These are phyloP conservation scores for Rousettus madagascariensis DNA, from an alignment of 2,797 vertebrate species.

Conservation along the genomic window DNA sequence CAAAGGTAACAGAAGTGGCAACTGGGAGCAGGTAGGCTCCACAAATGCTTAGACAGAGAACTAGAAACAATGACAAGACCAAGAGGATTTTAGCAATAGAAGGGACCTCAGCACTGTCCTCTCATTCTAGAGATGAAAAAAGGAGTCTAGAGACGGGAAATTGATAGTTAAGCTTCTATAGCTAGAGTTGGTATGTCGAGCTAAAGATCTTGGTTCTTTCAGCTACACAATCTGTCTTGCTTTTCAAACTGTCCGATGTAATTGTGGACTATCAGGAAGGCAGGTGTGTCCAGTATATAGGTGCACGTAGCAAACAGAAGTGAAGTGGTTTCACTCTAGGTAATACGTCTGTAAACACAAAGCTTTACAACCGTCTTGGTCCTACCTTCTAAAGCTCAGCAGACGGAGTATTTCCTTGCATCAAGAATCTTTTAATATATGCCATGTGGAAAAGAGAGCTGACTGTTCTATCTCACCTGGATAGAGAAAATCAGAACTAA, in stretches of 20 bases:
- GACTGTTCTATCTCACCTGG: neutral
- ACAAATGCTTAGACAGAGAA: neutral
- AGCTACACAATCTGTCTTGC: neutral
- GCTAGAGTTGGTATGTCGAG: neutral
- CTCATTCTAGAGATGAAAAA: neutral
- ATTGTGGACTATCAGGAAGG: neutral
- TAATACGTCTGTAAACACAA: neutral
- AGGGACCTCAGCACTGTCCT: neutral
- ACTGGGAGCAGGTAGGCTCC: neutral
- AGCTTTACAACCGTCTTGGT: neutral
- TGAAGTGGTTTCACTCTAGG: neutral
- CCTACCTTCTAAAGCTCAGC: slow-evolving; percentile 3
- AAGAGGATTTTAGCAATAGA: neutral
- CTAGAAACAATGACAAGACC: neutral
- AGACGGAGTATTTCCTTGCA: neutral
- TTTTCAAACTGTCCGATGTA: neutral
- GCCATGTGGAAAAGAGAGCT: neutral
- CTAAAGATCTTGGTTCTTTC: slow-evolving; percentile 17
- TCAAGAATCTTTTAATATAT: neutral
- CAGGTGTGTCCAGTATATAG: neutral
- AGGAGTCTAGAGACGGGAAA: neutral
- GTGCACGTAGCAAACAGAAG: neutral
- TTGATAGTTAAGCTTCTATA: neutral
- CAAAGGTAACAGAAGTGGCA: neutral
- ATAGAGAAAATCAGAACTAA: neutral